Evolutionary conservation across 1,140 invertebrate species (phyloP).

Genomic region (Drosophila chauvacae): DNA sequence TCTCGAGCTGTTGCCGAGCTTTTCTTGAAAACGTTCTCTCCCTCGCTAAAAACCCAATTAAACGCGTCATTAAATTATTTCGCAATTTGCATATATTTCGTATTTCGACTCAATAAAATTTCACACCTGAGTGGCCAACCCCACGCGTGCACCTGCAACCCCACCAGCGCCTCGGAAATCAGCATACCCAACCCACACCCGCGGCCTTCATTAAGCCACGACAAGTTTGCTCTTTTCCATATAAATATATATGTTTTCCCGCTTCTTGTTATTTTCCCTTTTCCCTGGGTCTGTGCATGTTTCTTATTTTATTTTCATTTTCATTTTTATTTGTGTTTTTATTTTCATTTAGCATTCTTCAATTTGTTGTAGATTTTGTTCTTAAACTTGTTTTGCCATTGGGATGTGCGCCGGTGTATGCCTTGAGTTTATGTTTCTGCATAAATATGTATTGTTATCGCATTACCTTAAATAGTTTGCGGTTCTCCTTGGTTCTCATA

Average conservation of each 20-base stretch:
- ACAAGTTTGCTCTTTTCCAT: conserved; percentile 37
- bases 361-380: conserved; percentile 64
- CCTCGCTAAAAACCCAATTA: conserved; percentile 78
- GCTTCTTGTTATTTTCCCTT: conserved; percentile 43
- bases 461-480: conserved; percentile 28
- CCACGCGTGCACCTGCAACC: conserved; percentile 33
- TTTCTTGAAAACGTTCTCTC: conserved; percentile 18
- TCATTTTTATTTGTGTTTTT: conserved; percentile 32
- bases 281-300: background rate
- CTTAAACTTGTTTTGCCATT: conserved; percentile 42
- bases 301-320: conserved; percentile 34
- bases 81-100: conserved; percentile 83
- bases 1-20: background rate
- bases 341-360: conserved; percentile 63
- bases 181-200: background rate
- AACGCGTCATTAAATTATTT: conserved; percentile 83
- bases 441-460: conserved; percentile 26
- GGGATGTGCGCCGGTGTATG: background rate
- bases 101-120: conserved; percentile 83
- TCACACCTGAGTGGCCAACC: conserved; percentile 71
- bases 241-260: conserved; percentile 2
- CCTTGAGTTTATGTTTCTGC: background rate
- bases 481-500: background rate
- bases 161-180: background rate
- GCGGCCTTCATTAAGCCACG: conserved; percentile 36